These are phyloP conservation scores for Agrochola circellaris DNA, from an alignment of 2,888 invertebrate species.

Conservation along the genomic window DNA sequence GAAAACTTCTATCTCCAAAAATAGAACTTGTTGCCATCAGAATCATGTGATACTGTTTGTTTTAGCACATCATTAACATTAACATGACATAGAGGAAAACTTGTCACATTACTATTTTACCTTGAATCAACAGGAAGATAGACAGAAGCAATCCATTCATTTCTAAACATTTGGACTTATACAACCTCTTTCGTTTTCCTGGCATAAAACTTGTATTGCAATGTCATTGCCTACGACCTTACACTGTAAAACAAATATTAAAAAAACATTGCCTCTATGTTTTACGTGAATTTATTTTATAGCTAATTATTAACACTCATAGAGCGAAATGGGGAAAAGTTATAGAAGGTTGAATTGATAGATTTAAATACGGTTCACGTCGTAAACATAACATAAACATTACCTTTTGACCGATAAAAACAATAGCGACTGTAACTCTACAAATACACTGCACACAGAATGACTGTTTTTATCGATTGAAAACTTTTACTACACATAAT, in stretches of 20 bases:
- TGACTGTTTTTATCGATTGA: conserved; percentile 63
- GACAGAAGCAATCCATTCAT: neutral
- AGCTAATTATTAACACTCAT: neutral
- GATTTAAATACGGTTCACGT: conserved; percentile 1
- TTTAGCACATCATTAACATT: conserved; percentile 48
- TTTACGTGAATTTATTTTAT: neutral
- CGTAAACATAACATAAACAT: conserved; percentile 58
- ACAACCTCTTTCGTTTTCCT: conserved; percentile 28
- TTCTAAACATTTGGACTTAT: neutral
- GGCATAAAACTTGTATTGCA: conserved; percentile 26
- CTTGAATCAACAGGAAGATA: conserved; percentile 51
- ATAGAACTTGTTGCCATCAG: conserved; percentile 27
- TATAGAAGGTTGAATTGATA: neutral
- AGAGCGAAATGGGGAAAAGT: neutral
- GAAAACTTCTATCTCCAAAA: conserved; percentile 1
- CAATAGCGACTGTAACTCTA: conserved; percentile 49
- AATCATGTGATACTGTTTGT: conserved; percentile 56
- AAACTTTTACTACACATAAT: conserved; percentile 73
- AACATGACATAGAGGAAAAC: conserved; percentile 59
- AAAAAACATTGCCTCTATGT: neutral
- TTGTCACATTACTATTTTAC: conserved; percentile 49
- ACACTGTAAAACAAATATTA: neutral
- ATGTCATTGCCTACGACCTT: conserved; percentile 33
- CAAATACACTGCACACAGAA: conserved; percentile 64
- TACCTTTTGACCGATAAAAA: conserved; percentile 67